A percentile compares a stretch with the other conserved stretches of the same genome.
Evolutionary conservation across 2,888 invertebrate genomes (phyloP).

Genomic region (Scaeva pyrastri): DNA sequence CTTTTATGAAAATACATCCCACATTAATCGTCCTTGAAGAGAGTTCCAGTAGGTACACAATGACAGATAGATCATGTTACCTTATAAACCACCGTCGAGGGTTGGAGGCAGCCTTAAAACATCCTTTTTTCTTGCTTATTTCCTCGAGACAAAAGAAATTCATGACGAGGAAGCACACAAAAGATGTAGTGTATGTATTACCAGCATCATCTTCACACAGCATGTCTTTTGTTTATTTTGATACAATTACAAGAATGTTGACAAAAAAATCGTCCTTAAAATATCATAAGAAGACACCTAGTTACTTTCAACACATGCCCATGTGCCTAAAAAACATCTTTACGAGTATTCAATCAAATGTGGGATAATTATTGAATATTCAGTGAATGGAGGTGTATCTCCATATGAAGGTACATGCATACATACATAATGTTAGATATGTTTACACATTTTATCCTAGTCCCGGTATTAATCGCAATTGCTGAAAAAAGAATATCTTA

Average conservation of each 20-base stretch:
- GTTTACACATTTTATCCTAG: too few species aligned
- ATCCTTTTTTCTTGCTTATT: conserved; percentile 48
- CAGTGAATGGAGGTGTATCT: too few species aligned
- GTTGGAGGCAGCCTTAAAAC: conserved; percentile 63
- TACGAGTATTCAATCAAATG: neutral
- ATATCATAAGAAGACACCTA: neutral
- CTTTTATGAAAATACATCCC: conserved; percentile 65
- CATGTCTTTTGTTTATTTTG: conserved; percentile 67
- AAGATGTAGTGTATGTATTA: conserved; percentile 8
- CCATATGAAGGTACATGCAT: too few species aligned
- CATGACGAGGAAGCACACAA: conserved; percentile 58
- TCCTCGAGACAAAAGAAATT: conserved; percentile 52
- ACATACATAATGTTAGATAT: too few species aligned
- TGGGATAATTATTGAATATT: neutral
- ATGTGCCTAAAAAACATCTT: neutral
- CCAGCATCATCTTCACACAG: conserved; percentile 1
- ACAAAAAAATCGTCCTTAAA: conserved; percentile 36
- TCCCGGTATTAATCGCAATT: too few species aligned
- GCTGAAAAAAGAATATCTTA: too few species aligned
- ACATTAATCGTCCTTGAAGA: conserved; percentile 54
- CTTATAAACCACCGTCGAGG: conserved; percentile 72
- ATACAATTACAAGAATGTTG: conserved; percentile 35
- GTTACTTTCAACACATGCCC: too few species aligned
- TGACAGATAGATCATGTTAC: conserved; percentile 78
- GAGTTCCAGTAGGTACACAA: conserved; percentile 75